Evolutionary conservation across 2,888 invertebrate species (phyloP), one percentile per base, ranked within the genome.

Genomic region (Masnerella sp.): DNA sequence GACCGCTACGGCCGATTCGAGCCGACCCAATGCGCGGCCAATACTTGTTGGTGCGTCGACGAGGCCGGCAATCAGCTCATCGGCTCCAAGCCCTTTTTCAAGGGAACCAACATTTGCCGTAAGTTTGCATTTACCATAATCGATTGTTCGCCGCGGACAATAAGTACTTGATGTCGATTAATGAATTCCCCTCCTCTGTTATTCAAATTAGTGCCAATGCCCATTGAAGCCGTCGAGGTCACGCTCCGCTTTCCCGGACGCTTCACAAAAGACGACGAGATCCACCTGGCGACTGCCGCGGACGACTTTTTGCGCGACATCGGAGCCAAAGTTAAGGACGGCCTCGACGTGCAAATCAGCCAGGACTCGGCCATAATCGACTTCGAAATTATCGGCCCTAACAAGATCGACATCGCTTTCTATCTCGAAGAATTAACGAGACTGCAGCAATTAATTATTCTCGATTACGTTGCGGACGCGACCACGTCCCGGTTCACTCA

Each of bases 21-120:
- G 1, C 92, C 95, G 0, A 92, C 91, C 0, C 95, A 95, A 81
- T 95, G 95, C 82, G 91, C 91, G 15, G 90, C 89, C 7, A 88
- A 89, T 52, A 90, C 91, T 20, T 95, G 95, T 84, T 95, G 95
- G 95, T 96, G 96, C 85, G 95, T 95, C 2, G 95, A 96, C 85
- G 95, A 95, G 68, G 95, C 95, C 0, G 93, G 93, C 20, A 93
- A 93, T 83, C 93, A 93, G 80, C 81, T 93, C 15, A 89, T 90
- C 8, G 89, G 90, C 9, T 90, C 91, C 0, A 90, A 90, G 71
- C 90, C 91, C 5, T 93, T 93, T 81, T 84, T 88, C 11, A 89
- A 88, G 81, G 92, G 91, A 25, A 89, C 90, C 45, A 89, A 88
- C 43, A 88, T 89, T 43, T 93, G 93, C 81, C 80, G 90, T 85